phyloP scores from a whole-genome alignment of 37 sponge, comb jelly and placozoan genomes.

The Tethya wilhelma region DNA sequence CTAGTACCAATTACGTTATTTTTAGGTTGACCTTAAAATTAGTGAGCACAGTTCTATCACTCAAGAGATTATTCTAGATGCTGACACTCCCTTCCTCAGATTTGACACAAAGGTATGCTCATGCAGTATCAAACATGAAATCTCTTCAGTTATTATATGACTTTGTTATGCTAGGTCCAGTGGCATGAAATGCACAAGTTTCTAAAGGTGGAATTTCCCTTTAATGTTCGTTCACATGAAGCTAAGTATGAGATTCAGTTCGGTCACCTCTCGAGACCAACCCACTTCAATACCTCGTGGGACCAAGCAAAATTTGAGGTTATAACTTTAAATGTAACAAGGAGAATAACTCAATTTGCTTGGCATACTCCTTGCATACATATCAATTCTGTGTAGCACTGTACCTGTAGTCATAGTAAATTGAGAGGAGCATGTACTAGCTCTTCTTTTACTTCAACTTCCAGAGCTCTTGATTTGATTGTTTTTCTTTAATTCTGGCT shows the following conservation, averaged over 20 bases:
- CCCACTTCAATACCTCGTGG: conserved; percentile 85
- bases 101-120: conserved; percentile 58
- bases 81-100: conserved; percentile 46
- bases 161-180: conserved; percentile 51
- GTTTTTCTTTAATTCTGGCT: too few relatives aligned
- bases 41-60: conserved; percentile 31
- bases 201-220: conserved; percentile 80
- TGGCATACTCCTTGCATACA: background rate
- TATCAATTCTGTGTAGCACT: background rate
- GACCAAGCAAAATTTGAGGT: conserved; percentile 86
- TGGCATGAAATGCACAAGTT: conserved; percentile 80
- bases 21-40: conserved; percentile 26
- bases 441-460: too few relatives aligned
- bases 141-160: background rate
- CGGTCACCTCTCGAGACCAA: conserved; percentile 74
- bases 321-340: background rate
- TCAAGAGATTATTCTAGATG: conserved; percentile 45
- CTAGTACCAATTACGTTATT: too few relatives aligned
- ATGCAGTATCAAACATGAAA: background rate
- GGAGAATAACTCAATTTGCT: background rate
- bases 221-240: conserved; percentile 52
- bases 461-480: too few relatives aligned
- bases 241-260: conserved; percentile 85
- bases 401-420: background rate
- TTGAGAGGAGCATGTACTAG: too few relatives aligned